These are phyloP conservation scores for Ormyrus nitidulus DNA, from an alignment of 2,888 invertebrate genomes.

Conservation along the genomic window DNA sequence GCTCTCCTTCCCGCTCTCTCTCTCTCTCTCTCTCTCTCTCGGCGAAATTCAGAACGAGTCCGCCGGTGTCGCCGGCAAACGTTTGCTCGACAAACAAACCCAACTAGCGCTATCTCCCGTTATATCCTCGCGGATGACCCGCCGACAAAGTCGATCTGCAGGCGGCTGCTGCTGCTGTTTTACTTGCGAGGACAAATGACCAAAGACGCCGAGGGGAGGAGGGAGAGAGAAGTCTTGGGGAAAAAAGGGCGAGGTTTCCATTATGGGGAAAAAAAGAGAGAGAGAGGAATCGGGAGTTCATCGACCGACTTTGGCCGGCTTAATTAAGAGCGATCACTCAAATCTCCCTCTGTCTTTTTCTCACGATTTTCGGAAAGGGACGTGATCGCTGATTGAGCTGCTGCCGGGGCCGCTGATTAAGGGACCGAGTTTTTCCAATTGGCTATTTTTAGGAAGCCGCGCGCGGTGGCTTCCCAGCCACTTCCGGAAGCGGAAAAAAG, in stretches of 20 bases:
- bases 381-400: too few relatives aligned
- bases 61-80: constrained; percentile 75
- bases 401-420: too few relatives aligned
- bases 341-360: not conserved
- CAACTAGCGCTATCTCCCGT: constrained; percentile 53
- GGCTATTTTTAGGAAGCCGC: too few relatives aligned
- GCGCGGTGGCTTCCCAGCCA: too few relatives aligned
- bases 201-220: not conserved
- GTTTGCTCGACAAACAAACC: constrained; percentile 74
- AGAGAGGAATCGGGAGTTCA: not conserved
- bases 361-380: too few relatives aligned
- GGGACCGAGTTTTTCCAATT: too few relatives aligned
- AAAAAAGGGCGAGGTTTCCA: not conserved
- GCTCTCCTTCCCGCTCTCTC: too few relatives aligned
- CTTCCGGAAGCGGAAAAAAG: too few relatives aligned
- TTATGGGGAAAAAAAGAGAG: not conserved
- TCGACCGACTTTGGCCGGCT: constrained; percentile 14
- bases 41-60: constrained; percentile 58
- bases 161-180: constrained; percentile 16
- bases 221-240: not conserved
- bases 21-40: too few relatives aligned
- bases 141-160: constrained; percentile 30
- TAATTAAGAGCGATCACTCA: constrained; percentile 35
- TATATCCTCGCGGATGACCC: constrained; percentile 36
- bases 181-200: constrained; percentile 34